These are phyloP conservation scores for Bradypodion ventrale DNA, from an alignment of 2,797 vertebrate species.

Conservation along the genomic window DNA sequence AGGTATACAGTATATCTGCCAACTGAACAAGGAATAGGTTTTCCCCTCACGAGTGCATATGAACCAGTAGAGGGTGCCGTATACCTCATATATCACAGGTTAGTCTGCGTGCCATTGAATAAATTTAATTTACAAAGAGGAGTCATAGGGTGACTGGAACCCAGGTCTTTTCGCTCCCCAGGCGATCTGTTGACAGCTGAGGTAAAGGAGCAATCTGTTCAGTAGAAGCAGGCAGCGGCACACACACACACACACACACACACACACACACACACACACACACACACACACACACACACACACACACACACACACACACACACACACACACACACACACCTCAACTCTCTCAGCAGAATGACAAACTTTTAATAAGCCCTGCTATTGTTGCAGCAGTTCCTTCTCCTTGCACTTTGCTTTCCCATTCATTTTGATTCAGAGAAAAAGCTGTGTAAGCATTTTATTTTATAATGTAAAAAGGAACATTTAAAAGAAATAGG, in stretches of 20 bases:
- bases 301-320: too few relatives aligned
- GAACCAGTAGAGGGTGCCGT: constrained; percentile 56
- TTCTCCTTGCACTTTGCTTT: constrained; percentile 22
- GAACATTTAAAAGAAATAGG: not conserved
- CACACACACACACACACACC: too few relatives aligned
- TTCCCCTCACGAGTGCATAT: not conserved
- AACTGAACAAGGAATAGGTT: not conserved
- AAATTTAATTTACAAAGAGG: constrained; percentile 38
- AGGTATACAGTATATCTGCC: not conserved
- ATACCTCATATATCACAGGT: constrained; percentile 24
- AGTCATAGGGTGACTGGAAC: constrained; percentile 39
- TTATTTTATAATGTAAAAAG: not conserved
- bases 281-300: too few relatives aligned
- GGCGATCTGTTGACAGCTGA: constrained; percentile 41
- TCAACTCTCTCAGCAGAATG: constrained; percentile 22
- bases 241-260: too few relatives aligned
- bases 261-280: too few relatives aligned
- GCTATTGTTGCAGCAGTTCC: constrained; percentile 15
- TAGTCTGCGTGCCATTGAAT: constrained; percentile 14
- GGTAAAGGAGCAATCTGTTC: constrained; percentile 46
- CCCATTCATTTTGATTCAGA: not conserved
- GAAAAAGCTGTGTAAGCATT: not conserved
- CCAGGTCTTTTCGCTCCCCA: not conserved
- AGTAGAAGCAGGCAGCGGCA: not conserved
- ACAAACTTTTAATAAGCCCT: constrained; percentile 39